A percentile compares a stretch with the other conserved stretches of the same genome.
phyloP scores from a whole-genome alignment of 2,888 invertebrate genomes.

The Aplocera efformata region DNA sequence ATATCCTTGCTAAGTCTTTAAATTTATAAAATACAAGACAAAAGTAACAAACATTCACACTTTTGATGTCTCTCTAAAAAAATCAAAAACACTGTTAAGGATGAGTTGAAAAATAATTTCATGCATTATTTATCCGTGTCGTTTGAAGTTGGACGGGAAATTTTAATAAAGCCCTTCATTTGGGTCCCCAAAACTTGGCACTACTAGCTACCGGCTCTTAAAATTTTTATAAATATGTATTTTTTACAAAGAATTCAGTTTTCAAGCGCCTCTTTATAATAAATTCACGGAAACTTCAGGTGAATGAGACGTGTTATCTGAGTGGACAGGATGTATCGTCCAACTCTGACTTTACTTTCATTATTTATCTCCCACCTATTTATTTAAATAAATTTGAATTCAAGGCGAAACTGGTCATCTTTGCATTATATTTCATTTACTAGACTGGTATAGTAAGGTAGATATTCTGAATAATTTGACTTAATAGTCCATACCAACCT shows the following conservation, averaged over 20 bases:
- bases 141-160: conserved; percentile 41
- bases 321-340: conserved; percentile 26
- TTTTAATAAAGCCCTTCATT: conserved; percentile 45
- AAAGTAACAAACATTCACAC: too few species aligned
- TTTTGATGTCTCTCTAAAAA: background rate
- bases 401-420: too few species aligned
- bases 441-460: too few species aligned
- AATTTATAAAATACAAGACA: too few species aligned
- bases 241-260: conserved; percentile 31
- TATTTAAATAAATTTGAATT: conserved; percentile 2
- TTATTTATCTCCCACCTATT: conserved; percentile 24
- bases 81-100: conserved; percentile 6
- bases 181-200: conserved; percentile 26
- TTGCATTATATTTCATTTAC: too few species aligned
- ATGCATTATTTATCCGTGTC: conserved; percentile 52
- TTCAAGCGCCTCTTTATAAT: conserved; percentile 48
- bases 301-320: conserved; percentile 22
- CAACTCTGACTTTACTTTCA: conserved; percentile 14
- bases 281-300: conserved; percentile 45
- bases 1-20: too few species aligned
- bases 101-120: conserved; percentile 43
- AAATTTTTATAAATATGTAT: conserved; percentile 30
- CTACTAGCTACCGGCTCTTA: conserved; percentile 14
- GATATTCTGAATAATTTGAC: too few species aligned
- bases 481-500: too few species aligned